Evolutionary conservation across 2,113 vertebrate species (phyloP), one percentile per base, ranked within the genome.

Genomic region (Brachionichthys hirsutus): DNA sequence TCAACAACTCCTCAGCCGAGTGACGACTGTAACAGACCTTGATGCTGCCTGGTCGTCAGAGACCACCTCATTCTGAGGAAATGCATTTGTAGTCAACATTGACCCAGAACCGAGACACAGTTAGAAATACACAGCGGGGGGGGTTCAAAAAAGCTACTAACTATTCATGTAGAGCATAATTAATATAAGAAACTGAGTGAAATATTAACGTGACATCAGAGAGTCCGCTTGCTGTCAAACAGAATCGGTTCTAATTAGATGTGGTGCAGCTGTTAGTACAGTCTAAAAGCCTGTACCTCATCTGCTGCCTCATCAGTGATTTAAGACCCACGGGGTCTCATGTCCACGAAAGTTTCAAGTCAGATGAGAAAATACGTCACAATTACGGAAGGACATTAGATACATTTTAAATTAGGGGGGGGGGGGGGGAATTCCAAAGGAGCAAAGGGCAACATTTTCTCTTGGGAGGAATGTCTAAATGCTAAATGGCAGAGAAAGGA

Each of bases 211-310:
- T 63, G 54, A 43, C 46, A 46, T 58, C 63, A 61, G 38, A 69
- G 12, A 51, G 45, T 51, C n/a, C 18, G 45, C 61, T 62, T 18
- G 30, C 19, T 65, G 59, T 66, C 65, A 56, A 34, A 58, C n/a
- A n/a, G n/a, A n/a, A n/a, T n/a, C n/a, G n/a, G n/a, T n/a, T 55
- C 19, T 65, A 56, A 77, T 75, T 68, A 56, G 38, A 63, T 70
- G 13, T 64, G 56, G 30, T 57, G 30, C 1, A 30, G 24, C 4
- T 30, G 24, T 30, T 30, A n/a, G n/a, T n/a, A 30, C 24, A 30
- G 8, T 30, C 5, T 4, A 30, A 30, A 30, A 4, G 8, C 24
- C 24, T 30, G 24, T 30, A 30, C 24, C 24, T 30, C 8, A 30
- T 30, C 24, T 30, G 24, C 24, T 30, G 24, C 4, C 24, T 30